Percentiles rank a stretch among this genome's conserved stretches.
Evolutionary conservation across 1,140 invertebrate genomes (phyloP).

Genomic region (Nylanderia fulva): DNA sequence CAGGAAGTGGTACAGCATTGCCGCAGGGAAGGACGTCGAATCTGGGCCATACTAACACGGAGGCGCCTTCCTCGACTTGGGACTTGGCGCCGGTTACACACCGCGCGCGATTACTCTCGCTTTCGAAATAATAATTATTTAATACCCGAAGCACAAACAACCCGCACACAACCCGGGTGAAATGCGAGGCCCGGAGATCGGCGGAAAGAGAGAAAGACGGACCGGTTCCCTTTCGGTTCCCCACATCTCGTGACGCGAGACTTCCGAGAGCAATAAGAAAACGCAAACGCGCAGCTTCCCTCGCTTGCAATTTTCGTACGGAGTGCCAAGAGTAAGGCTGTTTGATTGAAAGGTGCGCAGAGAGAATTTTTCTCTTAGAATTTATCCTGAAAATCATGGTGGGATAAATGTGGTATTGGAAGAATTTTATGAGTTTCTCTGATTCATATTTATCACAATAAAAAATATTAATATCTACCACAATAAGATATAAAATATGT

Average conservation of each 20-base stretch:
- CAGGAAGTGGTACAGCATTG: constrained; percentile 80
- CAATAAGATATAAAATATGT: too few species aligned
- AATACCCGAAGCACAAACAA: constrained; percentile 68
- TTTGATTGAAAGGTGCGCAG: background rate
- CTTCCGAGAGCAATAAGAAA: constrained; percentile 15
- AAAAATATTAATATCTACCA: too few species aligned
- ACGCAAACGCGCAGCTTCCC: background rate
- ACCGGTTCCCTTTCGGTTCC: constrained; percentile 58
- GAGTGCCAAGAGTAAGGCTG: background rate
- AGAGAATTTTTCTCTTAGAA: too few species aligned
- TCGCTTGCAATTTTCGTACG: background rate
- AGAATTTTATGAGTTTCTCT: too few species aligned
- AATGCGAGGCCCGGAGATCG: constrained; percentile 63
- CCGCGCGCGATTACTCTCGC: constrained; percentile 70
- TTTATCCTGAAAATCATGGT: too few species aligned
- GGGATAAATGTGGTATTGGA: too few species aligned
- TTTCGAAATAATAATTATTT: constrained; percentile 84
- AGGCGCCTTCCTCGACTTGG: constrained; percentile 33
- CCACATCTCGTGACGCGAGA: constrained; percentile 43
- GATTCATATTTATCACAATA: too few species aligned
- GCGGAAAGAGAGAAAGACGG: constrained; percentile 24
- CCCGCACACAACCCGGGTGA: constrained; percentile 40
- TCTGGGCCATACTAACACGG: constrained; percentile 76
- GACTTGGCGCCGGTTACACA: constrained; percentile 70
- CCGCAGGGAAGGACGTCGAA: constrained; percentile 82